These are phyloP conservation scores for Melanotaenia pygmaea DNA, from an alignment of 2,797 vertebrate species.

Conservation along the genomic window DNA sequence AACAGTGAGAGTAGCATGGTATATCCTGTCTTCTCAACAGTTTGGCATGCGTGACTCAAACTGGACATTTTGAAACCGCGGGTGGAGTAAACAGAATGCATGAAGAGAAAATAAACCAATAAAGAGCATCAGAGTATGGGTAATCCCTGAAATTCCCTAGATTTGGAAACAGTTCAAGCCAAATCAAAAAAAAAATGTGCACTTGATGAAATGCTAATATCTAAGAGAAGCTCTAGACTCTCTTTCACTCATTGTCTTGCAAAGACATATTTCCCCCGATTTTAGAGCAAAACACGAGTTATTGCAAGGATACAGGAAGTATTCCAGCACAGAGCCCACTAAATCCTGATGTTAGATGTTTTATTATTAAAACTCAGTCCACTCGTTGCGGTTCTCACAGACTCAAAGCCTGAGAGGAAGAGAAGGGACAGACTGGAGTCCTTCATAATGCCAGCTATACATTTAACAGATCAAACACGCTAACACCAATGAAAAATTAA, in stretches of 20 bases:
- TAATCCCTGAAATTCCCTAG: slow-evolving; percentile 86
- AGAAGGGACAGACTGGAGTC: slow-evolving; percentile 50
- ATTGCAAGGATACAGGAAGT: slow-evolving; percentile 80
- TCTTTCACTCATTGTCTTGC: slow-evolving; percentile 51
- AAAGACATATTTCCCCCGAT: slow-evolving; percentile 48
- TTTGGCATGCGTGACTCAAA: slow-evolving; percentile 76
- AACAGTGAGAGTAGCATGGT: slow-evolving; percentile 11
- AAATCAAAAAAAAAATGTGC: slow-evolving; percentile 91
- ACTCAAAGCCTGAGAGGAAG: slow-evolving; percentile 37
- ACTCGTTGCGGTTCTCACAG: slow-evolving; percentile 57
- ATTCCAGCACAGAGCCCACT: slow-evolving; percentile 71
- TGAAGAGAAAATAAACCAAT: slow-evolving; percentile 95
- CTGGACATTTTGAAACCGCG: slow-evolving; percentile 81
- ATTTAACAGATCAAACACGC: slow-evolving; percentile 24
- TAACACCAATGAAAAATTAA: slow-evolving; percentile 8
- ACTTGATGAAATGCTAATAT: slow-evolving; percentile 98
- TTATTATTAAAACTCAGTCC: slow-evolving; percentile 78
- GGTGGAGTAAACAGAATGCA: slow-evolving; percentile 86
- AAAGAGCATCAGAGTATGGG: slow-evolving; percentile 89
- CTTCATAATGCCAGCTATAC: slow-evolving; percentile 26
- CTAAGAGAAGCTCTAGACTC: slow-evolving; percentile 80
- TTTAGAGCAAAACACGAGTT: slow-evolving; percentile 73
- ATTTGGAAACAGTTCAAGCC: slow-evolving; percentile 87
- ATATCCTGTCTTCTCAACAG: slow-evolving; percentile 36
- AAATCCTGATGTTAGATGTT: slow-evolving; percentile 80